Evolutionary conservation across 2,113 vertebrate genomes (phyloP), one percentile per base, ranked within the genome.

Genomic region (Coregonus clupeaformis): DNA sequence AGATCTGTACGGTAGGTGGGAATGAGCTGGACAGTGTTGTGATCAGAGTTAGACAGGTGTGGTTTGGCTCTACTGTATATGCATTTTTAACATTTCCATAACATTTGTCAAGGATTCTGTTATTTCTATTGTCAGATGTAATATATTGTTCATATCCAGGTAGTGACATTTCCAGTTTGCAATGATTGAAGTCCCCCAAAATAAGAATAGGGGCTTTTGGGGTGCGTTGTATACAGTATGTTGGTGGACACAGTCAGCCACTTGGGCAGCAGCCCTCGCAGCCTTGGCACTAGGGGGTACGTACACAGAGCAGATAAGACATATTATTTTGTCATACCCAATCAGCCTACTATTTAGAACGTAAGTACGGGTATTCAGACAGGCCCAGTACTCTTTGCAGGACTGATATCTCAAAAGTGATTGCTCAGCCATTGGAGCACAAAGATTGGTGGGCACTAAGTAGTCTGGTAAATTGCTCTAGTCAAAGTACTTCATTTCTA

Each of bases 271-370:
- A 59, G 57, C 57, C 57, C 57, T 59, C n/a, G 20, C 57, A 59
- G 16, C 30, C n/a, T 68, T 69, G 20, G 32, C 67, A 45, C 36
- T 69, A 36, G 25, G 42, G 68, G 45, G 36, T 49, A 69, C 45
- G 14, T 52, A 69, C 20, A 69, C 68, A 69, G 22, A 47, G n/a
- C 45, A 69, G 14, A 71, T 57, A 27, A 22, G 52, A 49, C 2
- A 0, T 42, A 11, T 42, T 42, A 2, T 42, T 42, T 42, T 42
- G 7, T 11, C 9, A 42, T 42, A 42, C 9, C 36, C 9, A 11
- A 42, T 42, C 36, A 42, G 9, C 36, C 36, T 42, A 42, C 36
- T 11, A 11, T 42, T 36, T 9, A 11, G 9, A 42, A 42, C 2
- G 2, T 2, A 42, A 42, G 36, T 42, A 42, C 27, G 27, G 27